phyloP scores from a whole-genome alignment of 1,140 invertebrate genomes.

The Chrysoperla carnea region DNA sequence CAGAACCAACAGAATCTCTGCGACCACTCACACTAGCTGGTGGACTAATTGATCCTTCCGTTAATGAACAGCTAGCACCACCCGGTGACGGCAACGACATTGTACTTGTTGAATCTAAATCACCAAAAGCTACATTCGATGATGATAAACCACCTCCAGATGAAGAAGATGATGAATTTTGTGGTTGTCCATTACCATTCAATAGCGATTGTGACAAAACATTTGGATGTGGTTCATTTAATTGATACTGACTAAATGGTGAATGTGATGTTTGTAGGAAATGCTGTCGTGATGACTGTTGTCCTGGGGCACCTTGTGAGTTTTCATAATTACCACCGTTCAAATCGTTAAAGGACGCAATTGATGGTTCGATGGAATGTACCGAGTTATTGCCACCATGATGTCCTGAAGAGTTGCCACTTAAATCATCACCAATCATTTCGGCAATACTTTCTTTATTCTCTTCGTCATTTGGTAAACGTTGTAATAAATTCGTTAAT shows the following conservation, averaged over 20 bases:
- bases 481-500: constrained; percentile 47
- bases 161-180: constrained; percentile 38
- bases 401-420: constrained; percentile 12
- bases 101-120: constrained; percentile 57
- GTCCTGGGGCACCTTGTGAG: constrained; percentile 26
- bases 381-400: neutral
- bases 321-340: constrained; percentile 13
- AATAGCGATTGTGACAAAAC: constrained; percentile 40
- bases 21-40: constrained; percentile 43
- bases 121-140: constrained; percentile 37
- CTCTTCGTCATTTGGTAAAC: constrained; percentile 37
- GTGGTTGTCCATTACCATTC: constrained; percentile 20
- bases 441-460: constrained; percentile 39
- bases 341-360: constrained; percentile 5
- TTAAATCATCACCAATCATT: constrained; percentile 13
- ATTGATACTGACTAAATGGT: neutral
- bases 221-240: constrained; percentile 23
- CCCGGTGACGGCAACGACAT: constrained; percentile 61
- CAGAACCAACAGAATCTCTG: constrained; percentile 18
- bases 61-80: constrained; percentile 43
- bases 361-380: neutral
- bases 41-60: constrained; percentile 33
- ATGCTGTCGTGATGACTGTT: constrained; percentile 16
- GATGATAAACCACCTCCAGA: constrained; percentile 53
- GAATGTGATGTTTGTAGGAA: constrained; percentile 26